These are phyloP conservation scores for Octonoba sinensis DNA, from an alignment of 2,888 invertebrate genomes.

Conservation along the genomic window DNA sequence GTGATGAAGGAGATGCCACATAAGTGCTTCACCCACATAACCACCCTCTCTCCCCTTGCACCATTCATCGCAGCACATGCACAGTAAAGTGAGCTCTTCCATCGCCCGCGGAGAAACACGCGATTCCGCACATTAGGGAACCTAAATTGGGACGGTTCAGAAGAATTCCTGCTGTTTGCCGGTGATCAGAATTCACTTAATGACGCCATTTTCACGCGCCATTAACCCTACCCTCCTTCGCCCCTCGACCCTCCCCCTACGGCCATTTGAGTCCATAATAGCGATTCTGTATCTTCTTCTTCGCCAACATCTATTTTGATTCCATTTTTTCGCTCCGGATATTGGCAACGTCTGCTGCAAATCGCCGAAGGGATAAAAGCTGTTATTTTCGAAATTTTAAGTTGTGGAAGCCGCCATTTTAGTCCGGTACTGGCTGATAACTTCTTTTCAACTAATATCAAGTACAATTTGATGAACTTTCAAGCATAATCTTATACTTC, in stretches of 20 bases:
- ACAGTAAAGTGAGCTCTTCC: no score
- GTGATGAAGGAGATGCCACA: background rate
- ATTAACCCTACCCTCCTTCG: slow-evolving; percentile 51
- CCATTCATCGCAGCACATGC: no score
- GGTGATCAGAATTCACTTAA: slow-evolving; percentile 64
- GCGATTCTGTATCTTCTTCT: slow-evolving; percentile 12
- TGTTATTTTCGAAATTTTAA: no score
- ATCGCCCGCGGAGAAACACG: slow-evolving; percentile 47
- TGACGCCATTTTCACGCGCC: slow-evolving; percentile 63
- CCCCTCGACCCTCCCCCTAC: slow-evolving; percentile 20
- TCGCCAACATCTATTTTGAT: no score
- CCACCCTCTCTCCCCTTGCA: background rate
- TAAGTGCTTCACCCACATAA: background rate
- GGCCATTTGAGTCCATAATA: slow-evolving; percentile 59
- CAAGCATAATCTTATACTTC: no score
- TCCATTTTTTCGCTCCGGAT: background rate
- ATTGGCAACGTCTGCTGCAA: slow-evolving; percentile 32
- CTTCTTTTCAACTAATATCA: no score
- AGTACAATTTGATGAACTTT: no score
- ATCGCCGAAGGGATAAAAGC: no score
- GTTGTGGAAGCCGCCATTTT: no score
- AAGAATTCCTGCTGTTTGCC: slow-evolving; percentile 59
- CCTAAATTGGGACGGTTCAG: slow-evolving; percentile 57
- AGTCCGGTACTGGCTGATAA: no score
- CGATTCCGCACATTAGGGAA: slow-evolving; percentile 48